phyloP scores from a whole-genome alignment of 2,797 vertebrate species.

The Amniataba percoides region DNA sequence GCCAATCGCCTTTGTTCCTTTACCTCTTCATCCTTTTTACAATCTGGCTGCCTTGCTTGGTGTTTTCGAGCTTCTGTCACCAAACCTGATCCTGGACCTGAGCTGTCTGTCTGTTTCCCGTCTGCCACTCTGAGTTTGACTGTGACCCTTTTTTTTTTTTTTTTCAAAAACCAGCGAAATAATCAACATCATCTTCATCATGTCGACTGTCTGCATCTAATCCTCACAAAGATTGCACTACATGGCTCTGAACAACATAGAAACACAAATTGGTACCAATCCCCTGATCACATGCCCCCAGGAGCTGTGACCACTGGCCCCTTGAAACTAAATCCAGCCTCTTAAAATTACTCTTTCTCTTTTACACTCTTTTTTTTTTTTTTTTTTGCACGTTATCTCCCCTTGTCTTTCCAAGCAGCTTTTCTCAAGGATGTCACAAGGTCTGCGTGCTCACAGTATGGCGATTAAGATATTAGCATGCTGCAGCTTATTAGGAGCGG shows the following conservation, averaged over 20 bases:
- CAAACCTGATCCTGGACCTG: too few relatives aligned
- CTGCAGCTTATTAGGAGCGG: constrained; percentile 35
- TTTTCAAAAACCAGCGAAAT: too few relatives aligned
- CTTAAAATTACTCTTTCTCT: constrained; percentile 3
- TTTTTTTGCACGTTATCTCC: background rate
- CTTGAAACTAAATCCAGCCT: background rate
- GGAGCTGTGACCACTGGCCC: background rate
- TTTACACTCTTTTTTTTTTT: background rate
- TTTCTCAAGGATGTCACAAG: constrained; percentile 60
- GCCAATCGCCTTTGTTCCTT: too few relatives aligned
- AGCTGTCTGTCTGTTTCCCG: too few relatives aligned
- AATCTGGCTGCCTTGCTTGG: too few relatives aligned
- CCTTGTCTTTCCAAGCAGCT: constrained; percentile 19
- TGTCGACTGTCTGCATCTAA: background rate
- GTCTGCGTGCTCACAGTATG: constrained; percentile 30
- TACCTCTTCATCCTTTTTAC: too few relatives aligned
- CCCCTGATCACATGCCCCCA: background rate
- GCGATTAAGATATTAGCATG: constrained; percentile 60
- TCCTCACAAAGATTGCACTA: background rate
- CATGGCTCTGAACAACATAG: background rate
- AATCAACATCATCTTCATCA: too few relatives aligned
- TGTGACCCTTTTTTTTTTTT: too few relatives aligned
- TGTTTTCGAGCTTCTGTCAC: too few relatives aligned
- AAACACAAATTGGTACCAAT: background rate
- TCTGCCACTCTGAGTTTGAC: too few relatives aligned